Evolutionary conservation across 2,888 invertebrate species (phyloP), one percentile per base, ranked within the genome.

Genomic region (Campoplex nolae): DNA sequence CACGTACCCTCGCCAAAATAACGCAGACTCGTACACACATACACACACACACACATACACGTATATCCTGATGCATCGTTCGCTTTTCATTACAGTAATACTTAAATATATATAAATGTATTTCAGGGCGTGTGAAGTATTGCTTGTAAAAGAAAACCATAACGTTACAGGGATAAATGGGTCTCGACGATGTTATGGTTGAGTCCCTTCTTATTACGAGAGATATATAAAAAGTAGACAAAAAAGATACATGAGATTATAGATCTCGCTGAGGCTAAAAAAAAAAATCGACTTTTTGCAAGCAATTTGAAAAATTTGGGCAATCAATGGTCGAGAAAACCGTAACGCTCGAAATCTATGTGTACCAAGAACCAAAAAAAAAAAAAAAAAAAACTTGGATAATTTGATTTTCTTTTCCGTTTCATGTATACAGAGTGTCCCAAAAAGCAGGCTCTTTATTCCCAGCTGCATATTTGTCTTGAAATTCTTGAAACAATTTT

Each of bases 341-440:
- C 70, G 28, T 35, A 11, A n/a, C 32, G 35, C 65, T 71, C 78
- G 58, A 85, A 74, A 28, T 58, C 35, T 51, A 74, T 73, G 11
- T 48, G 65, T 65, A 65, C 58, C 45, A 13, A 54, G 54, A 75
- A 75, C 65, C 18, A 79, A 70, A 23, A 23, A 70, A 83, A 79
- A 83, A 68, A 32, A 79, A 70, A 23, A 23, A 70, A 83, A 79
- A 83, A 68, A 32, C 65, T 35, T 23, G 51, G 71, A 42, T 51
- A 23, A 28, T 74, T 42, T 16, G 75, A 54, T 65, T 54, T 62
- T 32, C 6, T 70, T 45, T 38, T 42, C 56, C 28, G 54, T 23
- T 85, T 54, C 23, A 62, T 32, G 16, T 62, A 62, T 7, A 62
- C 62, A 16, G 23, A 23, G 62, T 62, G 62, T 62, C 62, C 32